Percentiles rank a stretch among this genome's conserved stretches.
These are phyloP conservation scores for Leptosomus discolor DNA, from an alignment of 2,113 vertebrate species.

Conservation along the genomic window DNA sequence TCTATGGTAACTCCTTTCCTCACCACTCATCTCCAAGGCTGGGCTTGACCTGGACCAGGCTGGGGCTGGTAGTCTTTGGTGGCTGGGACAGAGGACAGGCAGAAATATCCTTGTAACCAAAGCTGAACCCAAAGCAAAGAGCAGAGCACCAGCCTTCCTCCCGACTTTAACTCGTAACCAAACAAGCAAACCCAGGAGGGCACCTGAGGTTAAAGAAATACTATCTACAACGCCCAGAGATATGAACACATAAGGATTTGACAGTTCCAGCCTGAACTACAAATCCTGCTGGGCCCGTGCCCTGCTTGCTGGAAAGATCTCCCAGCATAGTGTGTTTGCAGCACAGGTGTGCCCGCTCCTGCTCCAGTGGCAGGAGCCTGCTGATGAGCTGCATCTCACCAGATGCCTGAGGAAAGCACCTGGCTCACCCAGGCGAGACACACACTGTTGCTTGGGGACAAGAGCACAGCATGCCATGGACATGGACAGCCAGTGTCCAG, in stretches of 20 bases:
- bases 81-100: background rate
- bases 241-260: background rate
- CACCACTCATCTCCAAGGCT: background rate
- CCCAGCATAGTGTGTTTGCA: background rate
- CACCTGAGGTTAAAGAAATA: background rate
- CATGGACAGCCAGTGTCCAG: background rate
- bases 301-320: background rate
- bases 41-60: background rate
- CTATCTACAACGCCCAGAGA: background rate
- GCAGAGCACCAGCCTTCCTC: background rate
- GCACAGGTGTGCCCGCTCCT: background rate
- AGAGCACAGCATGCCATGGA: background rate
- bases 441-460: background rate
- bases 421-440: background rate
- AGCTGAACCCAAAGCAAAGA: background rate
- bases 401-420: background rate
- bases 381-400: rapidly evolving
- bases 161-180: background rate
- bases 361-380: rapidly evolving
- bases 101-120: background rate
- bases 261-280: background rate
- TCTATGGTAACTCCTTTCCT: background rate
- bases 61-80: background rate
- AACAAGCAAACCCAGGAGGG: background rate
- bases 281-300: background rate